phyloP scores from a whole-genome alignment of 2,888 invertebrate species.

The Catocala fraxini region DNA sequence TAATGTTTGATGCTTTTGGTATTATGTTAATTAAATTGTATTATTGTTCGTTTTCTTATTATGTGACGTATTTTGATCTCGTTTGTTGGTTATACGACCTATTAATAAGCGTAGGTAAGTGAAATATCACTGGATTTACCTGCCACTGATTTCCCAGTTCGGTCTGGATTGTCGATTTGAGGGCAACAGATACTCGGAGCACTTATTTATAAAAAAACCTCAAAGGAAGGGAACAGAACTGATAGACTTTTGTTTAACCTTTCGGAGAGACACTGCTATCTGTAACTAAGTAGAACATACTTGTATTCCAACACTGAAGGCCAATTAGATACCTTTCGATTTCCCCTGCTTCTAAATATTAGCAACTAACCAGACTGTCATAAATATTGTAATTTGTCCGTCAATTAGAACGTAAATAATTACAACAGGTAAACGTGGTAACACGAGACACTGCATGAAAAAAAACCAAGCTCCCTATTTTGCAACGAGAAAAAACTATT shows the following conservation, averaged over 20 bases:
- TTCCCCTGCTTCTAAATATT: neutral
- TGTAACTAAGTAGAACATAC: neutral
- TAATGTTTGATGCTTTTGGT: conserved; percentile 21
- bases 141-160: too few relatives aligned
- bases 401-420: conserved; percentile 7
- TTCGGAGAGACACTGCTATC: too few relatives aligned
- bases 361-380: neutral
- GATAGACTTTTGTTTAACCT: too few relatives aligned
- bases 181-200: too few relatives aligned
- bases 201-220: too few relatives aligned
- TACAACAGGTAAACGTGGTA: neutral
- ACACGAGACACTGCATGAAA: conserved; percentile 1
- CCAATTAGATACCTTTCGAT: neutral
- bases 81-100: too few relatives aligned
- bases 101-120: too few relatives aligned
- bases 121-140: too few relatives aligned
- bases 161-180: too few relatives aligned
- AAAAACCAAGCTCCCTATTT: conserved; percentile 4
- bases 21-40: neutral
- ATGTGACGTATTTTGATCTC: too few relatives aligned
- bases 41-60: neutral
- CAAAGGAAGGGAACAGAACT: too few relatives aligned
- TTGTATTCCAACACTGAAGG: neutral
- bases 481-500: conserved; percentile 2
- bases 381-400: neutral